Conservation (phyloP, 2,797 vertebrate species). For the Garrulus glandarius region DNA sequence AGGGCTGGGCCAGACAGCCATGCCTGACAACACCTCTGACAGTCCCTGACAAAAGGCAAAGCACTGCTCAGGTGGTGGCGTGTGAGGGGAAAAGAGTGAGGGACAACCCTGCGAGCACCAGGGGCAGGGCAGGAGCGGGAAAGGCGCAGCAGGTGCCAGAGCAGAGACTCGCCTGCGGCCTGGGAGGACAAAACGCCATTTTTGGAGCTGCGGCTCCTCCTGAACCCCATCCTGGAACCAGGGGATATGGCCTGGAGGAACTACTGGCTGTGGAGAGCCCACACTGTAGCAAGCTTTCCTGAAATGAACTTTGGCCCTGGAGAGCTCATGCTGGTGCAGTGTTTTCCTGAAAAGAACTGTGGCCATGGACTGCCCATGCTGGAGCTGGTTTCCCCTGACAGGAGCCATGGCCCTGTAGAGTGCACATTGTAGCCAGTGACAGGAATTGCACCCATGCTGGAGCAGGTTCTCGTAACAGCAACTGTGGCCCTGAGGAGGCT, state of each 20-base stretch:
- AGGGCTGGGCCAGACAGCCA: background rate
- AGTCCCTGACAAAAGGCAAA: background rate
- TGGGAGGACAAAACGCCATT: fast-evolving
- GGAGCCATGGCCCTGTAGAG: fast-evolving
- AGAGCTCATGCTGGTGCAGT: background rate
- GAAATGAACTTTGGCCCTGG: background rate
- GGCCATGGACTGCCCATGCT: no score
- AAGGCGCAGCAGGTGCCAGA: background rate
- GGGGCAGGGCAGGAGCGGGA: background rate
- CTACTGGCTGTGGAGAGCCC: background rate
- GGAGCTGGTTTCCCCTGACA: background rate
- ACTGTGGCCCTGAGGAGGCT: background rate
- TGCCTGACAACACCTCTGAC: background rate
- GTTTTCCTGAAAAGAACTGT: background rate
- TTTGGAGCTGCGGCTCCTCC: fast-evolving
- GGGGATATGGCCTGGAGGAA: background rate
- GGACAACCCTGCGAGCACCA: fast-evolving
- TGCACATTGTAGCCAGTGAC: no score
- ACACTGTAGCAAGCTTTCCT: background rate
- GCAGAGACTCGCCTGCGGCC: fast-evolving
- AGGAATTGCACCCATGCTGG: no score
- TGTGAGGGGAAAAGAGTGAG: background rate
- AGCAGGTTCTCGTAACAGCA: background rate
- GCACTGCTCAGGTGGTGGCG: fast-evolving
- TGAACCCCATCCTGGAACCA: background rate